Evolutionary conservation across 2,797 vertebrate genomes (phyloP), one percentile per base, ranked within the genome.

Genomic region (Lycodopsis pacificus): DNA sequence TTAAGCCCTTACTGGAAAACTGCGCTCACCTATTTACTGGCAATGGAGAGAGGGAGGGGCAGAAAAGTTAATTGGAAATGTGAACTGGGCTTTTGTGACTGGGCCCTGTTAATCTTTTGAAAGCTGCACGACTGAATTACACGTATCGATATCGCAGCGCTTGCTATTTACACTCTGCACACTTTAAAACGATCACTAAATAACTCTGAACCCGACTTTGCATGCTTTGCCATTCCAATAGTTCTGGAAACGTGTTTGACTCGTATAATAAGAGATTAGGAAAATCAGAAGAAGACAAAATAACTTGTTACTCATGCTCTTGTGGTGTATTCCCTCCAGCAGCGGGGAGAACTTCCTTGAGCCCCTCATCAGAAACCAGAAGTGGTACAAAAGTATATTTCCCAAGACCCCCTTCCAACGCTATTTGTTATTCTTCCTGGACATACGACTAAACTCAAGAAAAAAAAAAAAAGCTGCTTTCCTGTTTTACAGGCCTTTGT

Each of bases 1-100:
- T 83, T 83, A 88, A 91, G 86, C 81, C 78, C 76, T 94, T 91
- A 93, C 94, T 91, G 94, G 94, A 91, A 93, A 92, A 91, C 77
- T 70, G 76, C 89, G 79, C 72, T 86, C 69, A 81, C 79, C 78
- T 68, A 69, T 88, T 94, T 94, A 92, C 94, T 93, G 92, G 91
- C 84, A 94, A 44, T 17, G 79, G 5, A 6, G 38, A 63, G 17
- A 13, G 51, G 27, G 57, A 13, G 14, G 17, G 12, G 30, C 44
- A 57, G 51, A 73, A 20, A 36, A 30, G n/a, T 44, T 40, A 67
- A 88, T 78, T 83, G 59, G 71, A 76, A 83, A 86, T 54, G 40
- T 79, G 59, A 87, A 59, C 63, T 46, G 42, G 12, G 12, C 59
- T 58, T 84, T 83, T 67, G 61, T 40, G 61, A 79, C 11, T 32